phyloP scores from a whole-genome alignment of 1,140 invertebrate genomes.

The Aphis gossypii region DNA sequence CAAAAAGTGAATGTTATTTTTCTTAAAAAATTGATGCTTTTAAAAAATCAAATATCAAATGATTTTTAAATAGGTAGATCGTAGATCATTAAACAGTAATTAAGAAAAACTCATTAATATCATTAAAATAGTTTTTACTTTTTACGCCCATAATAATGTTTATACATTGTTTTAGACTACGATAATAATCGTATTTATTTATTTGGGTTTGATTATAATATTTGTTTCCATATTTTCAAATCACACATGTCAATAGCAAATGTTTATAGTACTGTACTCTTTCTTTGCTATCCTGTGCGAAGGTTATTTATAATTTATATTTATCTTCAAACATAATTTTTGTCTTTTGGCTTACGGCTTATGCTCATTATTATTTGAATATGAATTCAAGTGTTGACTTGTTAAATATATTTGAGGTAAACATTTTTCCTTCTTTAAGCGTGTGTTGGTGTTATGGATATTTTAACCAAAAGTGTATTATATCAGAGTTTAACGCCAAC shows the following conservation, averaged over 20 bases:
- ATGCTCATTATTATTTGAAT: too few species aligned
- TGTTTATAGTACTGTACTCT: not conserved
- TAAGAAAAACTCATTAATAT: not conserved
- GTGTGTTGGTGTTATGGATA: slow-evolving; percentile 1
- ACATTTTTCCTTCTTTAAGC: not conserved
- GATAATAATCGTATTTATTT: not conserved
- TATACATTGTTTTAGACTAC: not conserved
- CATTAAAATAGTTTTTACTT: not conserved
- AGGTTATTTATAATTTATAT: slow-evolving; percentile 24
- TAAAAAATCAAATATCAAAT: not conserved
- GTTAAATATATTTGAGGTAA: slow-evolving; percentile 17
- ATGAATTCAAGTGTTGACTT: not conserved
- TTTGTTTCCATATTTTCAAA: slow-evolving; percentile 3
- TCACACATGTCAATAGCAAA: not conserved
- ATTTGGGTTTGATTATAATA: not conserved
- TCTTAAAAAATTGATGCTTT: not conserved
- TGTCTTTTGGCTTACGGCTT: slow-evolving; percentile 11
- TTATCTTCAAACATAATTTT: not conserved
- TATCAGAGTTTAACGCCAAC: not conserved
- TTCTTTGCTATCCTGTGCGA: not conserved
- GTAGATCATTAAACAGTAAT: not conserved
- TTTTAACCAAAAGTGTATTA: not conserved
- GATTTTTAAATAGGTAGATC: not conserved
- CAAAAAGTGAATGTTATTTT: not conserved
- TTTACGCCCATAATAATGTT: not conserved